Percentiles rank a stretch among this genome's conserved stretches.
phyloP scores from a whole-genome alignment of 2,797 vertebrate genomes.

The Benthosema pterotum region DNA sequence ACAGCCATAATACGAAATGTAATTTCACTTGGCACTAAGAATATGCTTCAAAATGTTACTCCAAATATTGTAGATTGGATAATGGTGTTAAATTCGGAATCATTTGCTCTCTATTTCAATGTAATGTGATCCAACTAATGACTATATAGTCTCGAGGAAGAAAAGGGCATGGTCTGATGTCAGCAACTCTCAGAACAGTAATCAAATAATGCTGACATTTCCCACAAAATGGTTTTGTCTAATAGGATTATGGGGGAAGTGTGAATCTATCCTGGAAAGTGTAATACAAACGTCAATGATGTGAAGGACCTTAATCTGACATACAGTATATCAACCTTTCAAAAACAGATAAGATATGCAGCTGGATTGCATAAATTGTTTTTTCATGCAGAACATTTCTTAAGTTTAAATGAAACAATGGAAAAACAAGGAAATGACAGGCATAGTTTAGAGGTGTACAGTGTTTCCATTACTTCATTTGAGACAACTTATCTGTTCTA shows the following conservation, averaged over 20 bases:
- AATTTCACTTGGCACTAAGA: no score
- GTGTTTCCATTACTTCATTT: conserved; percentile 10
- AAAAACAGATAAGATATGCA: conserved; percentile 16
- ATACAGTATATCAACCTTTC: conserved; percentile 52
- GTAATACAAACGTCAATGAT: conserved; percentile 61
- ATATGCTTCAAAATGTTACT: no score
- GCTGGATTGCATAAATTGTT: no score
- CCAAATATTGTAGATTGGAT: no score
- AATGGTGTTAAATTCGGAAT: neutral
- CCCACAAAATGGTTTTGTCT: conserved; percentile 70
- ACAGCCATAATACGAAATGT: no score
- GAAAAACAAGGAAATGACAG: conserved; percentile 8
- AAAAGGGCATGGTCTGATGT: conserved; percentile 40
- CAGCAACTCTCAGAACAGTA: conserved; percentile 59
- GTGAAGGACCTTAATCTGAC: conserved; percentile 44
- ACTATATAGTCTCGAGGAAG: conserved; percentile 29
- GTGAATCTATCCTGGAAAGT: conserved; percentile 66
- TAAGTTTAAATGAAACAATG: conserved; percentile 7
- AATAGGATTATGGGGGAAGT: conserved; percentile 76
- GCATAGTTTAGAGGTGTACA: neutral
- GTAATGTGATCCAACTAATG: conserved; percentile 16
- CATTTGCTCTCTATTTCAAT: conserved; percentile 20
- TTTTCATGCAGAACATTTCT: neutral
- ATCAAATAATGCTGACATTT: conserved; percentile 75
- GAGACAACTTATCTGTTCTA: conserved; percentile 19